These are phyloP conservation scores for Ceratina japonica DNA, from an alignment of 1,140 invertebrate species.

Conservation along the genomic window DNA sequence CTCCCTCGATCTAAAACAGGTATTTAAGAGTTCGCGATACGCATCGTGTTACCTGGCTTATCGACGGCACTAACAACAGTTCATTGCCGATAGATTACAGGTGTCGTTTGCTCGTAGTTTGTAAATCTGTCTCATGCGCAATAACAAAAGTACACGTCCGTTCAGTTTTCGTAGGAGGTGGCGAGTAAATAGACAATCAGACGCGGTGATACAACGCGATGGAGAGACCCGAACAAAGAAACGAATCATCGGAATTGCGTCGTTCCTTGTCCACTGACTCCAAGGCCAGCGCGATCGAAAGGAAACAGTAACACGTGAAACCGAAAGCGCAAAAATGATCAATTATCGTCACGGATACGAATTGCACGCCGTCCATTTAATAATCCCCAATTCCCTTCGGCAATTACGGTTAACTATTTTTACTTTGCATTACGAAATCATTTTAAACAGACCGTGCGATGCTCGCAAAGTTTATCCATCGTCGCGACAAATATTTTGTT, in stretches of 20 bases:
- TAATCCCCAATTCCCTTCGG: background rate
- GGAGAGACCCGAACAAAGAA: slow-evolving; percentile 12
- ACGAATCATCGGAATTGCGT: slow-evolving; percentile 34
- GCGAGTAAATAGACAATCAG: background rate
- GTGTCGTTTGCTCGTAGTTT: background rate
- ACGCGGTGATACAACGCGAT: background rate
- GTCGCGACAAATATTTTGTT: too few relatives aligned
- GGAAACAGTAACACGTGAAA: slow-evolving; percentile 4
- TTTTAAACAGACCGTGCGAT: background rate
- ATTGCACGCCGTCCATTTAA: background rate
- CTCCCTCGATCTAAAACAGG: background rate
- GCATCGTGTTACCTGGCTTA: slow-evolving; percentile 6
- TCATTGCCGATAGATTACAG: slow-evolving; percentile 2
- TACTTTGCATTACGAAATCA: background rate
- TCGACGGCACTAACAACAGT: background rate
- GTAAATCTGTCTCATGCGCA: background rate
- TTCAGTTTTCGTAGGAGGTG: background rate
- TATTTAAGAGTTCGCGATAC: background rate
- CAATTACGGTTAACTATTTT: background rate
- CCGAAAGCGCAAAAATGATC: background rate
- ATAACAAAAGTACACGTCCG: too few relatives aligned
- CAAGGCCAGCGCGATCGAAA: slow-evolving; percentile 32
- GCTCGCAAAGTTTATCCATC: background rate
- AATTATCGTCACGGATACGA: background rate
- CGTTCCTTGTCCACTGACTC: slow-evolving; percentile 18